Base-by-base conservation (phyloP, 2,888 invertebrate species). In the Epistrophe eligans region DNA sequence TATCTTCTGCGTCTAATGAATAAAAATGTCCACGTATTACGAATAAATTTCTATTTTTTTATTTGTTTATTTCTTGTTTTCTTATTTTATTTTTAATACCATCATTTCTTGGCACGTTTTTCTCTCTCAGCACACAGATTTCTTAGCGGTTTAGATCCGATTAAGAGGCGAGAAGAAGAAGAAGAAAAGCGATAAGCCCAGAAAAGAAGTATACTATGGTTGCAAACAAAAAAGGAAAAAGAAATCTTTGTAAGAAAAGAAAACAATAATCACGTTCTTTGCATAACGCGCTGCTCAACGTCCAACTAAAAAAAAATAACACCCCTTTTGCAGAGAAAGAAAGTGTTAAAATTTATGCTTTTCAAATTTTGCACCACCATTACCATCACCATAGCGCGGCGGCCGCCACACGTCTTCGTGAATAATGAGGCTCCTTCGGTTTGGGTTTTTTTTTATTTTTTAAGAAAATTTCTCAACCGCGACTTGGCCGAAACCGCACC, bases 261-360 rank as follows among this genome's bases (percentile, higher is more conserved):
- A 81, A 83, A 83, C 83, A 83, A 87, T 79, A 87, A 87, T 87
- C 87, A 87, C 83, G 87, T 87, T 55, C 71, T 83, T 83, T 76
- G 76, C 87, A 72, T 83, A 83, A 72, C 83, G 77, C 73, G 48
- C 64, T 19, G 17, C 50, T 67, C 66, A 67, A 43, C 80, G 62
- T 40, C 55, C 55, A 52, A n/a, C n/a, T n/a, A n/a, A n/a, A 55
- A 55, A 48, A 17, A 45, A n/a, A 48, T 4, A 50, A 19, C 80
- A 60, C 80, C 55, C 66, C 73, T 58, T 66, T 48, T 60, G 13
- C 2, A 40, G 9, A 24, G 62, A 40, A 19, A 40, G 60, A 83
- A 79, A 84, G 79, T 74, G 74, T 73, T 66, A 66, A 84, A 81
- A 84, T 84, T 77, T 84, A 84, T 84, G 77, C 32, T 83, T 83